Conservation (phyloP, 2,797 vertebrate genomes). For the Silurus aristotelis region DNA sequence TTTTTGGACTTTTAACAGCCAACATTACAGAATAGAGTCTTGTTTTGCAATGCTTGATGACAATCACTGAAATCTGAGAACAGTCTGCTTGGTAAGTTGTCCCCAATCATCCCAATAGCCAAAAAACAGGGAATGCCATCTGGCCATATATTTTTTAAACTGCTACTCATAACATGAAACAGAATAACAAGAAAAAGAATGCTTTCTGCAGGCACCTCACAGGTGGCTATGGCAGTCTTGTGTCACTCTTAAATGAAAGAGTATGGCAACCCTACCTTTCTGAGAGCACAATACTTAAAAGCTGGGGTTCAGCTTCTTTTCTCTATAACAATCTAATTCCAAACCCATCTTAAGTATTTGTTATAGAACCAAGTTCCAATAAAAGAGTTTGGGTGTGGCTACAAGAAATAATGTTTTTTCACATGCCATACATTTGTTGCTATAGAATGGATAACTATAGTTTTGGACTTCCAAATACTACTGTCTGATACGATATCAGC, state of each 20-base stretch:
- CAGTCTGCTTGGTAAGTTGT: neutral
- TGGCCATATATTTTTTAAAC: neutral
- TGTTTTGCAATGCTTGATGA: neutral
- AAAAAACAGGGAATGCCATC: neutral
- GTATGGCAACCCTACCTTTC: neutral
- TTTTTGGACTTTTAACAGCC: neutral
- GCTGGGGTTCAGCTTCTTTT: neutral
- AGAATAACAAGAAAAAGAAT: too few species aligned
- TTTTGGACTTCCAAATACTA: neutral
- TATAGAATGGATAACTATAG: neutral
- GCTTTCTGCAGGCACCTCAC: too few species aligned
- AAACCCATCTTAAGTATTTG: neutral
- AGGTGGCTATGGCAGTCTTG: too few species aligned
- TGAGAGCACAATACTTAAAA: neutral
- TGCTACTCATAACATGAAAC: neutral
- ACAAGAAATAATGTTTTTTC: neutral
- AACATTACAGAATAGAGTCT: neutral
- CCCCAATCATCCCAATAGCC: neutral
- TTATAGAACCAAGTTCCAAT: neutral
- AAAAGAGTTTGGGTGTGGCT: neutral
- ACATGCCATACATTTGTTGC: neutral
- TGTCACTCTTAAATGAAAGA: too few species aligned
- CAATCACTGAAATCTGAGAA: neutral
- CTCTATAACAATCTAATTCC: neutral
- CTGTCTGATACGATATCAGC: too few species aligned